These are phyloP conservation scores for Cheilosia variabilis DNA, from an alignment of 2,888 invertebrate genomes.

Conservation along the genomic window DNA sequence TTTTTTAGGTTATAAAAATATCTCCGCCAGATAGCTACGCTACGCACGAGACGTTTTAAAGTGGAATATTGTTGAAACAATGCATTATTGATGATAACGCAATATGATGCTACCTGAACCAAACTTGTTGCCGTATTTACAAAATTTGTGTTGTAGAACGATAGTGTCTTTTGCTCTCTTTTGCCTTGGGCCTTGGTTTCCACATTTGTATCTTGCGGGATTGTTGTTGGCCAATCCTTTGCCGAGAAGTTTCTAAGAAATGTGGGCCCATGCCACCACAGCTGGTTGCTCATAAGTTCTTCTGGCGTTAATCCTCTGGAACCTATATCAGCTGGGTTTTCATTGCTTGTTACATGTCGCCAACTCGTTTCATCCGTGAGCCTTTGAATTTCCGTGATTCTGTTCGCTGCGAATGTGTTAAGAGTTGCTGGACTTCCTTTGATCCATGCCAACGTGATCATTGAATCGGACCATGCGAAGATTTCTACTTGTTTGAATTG, in stretches of 20 bases:
- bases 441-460: slow-evolving; percentile 1
- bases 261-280: background rate
- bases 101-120: background rate
- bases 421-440: background rate
- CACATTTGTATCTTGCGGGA: background rate
- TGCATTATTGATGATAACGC: background rate
- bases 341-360: slow-evolving; percentile 1
- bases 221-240: background rate
- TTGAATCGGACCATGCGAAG: background rate
- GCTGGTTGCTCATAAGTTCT: background rate
- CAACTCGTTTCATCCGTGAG: background rate
- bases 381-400: background rate
- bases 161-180: background rate
- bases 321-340: slow-evolving; percentile 17
- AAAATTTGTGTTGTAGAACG: background rate
- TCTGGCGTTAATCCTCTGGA: slow-evolving; percentile 14
- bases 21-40: background rate
- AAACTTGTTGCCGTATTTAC: background rate
- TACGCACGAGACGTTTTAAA: background rate
- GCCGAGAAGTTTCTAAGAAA: background rate
- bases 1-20: background rate
- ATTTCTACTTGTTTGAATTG: background rate
- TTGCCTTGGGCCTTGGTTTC: background rate
- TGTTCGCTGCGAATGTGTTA: background rate
- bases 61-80: background rate